Conservation (phyloP, 1,140 invertebrate genomes). For the Drosophila pallidifrons region DNA sequence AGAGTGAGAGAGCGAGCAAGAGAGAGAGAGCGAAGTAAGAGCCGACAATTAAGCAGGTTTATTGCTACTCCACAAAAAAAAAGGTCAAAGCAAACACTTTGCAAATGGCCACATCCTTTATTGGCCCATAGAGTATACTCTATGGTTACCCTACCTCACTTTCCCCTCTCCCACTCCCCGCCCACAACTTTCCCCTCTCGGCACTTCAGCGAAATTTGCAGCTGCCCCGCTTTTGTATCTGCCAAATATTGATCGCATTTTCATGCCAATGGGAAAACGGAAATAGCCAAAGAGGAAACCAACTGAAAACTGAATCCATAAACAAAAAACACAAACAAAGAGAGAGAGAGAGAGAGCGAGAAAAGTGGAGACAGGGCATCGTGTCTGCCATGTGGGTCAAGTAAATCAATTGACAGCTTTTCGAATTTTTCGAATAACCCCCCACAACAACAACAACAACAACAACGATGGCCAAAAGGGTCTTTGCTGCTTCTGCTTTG, state of each 20-base stretch:
- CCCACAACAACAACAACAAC: conserved; percentile 3
- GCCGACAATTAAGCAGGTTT: conserved; percentile 55
- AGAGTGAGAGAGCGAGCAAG: too few relatives aligned
- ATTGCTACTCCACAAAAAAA: conserved; percentile 17
- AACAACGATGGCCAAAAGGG: conserved; percentile 13
- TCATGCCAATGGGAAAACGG: conserved; percentile 26
- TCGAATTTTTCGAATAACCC: conserved; percentile 34
- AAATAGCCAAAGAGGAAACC: conserved; percentile 35
- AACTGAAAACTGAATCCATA: conserved; percentile 11
- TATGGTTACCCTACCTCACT: too few relatives aligned
- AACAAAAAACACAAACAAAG: conserved; percentile 2
- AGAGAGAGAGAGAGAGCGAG: neutral
- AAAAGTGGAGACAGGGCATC: neutral
- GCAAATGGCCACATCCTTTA: conserved; percentile 3
- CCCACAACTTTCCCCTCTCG: too few relatives aligned
- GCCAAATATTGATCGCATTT: conserved; percentile 76
- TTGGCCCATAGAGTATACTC: conserved; percentile 1
- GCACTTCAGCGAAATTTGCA: too few relatives aligned
- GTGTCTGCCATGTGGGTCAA: conserved; percentile 65
- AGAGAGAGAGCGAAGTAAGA: neutral
- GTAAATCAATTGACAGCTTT: conserved; percentile 77
- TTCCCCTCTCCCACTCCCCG: too few relatives aligned
- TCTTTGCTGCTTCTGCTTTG: neutral
- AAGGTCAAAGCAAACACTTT: conserved; percentile 34
- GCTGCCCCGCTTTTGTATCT: conserved; percentile 41